These are phyloP conservation scores for Dreissena rostriformis DNA, from an alignment of 1,140 invertebrate genomes.

Conservation along the genomic window DNA sequence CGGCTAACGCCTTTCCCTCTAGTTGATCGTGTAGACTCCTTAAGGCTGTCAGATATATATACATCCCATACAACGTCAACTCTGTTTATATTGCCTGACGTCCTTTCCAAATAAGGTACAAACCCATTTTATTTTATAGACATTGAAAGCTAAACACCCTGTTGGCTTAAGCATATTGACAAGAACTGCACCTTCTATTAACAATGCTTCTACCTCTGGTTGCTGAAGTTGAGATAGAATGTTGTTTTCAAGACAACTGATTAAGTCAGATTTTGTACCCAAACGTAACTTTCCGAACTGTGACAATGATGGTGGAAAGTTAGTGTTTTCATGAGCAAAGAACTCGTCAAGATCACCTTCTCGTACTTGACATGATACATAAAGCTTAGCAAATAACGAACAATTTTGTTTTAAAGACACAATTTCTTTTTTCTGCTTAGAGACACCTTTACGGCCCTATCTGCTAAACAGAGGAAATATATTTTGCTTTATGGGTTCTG, in stretches of 20 bases:
- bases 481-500: background rate
- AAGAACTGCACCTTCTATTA: background rate
- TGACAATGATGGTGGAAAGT: constrained; percentile 32
- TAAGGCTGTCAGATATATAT: constrained; percentile 37
- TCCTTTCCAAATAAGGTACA: constrained; percentile 1
- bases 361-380: constrained; percentile 45
- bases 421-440: background rate
- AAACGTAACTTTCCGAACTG: background rate
- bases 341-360: constrained; percentile 56
- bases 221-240: background rate
- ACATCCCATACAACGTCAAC: constrained; percentile 52
- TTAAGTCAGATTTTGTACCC: background rate
- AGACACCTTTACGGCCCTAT: background rate
- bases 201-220: background rate
- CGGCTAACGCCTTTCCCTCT: background rate
- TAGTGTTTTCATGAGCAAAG: constrained; percentile 53
- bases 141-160: background rate
- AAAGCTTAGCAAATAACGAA: constrained; percentile 47
- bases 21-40: constrained; percentile 1
- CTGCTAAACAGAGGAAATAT: background rate
- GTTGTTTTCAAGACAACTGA: background rate
- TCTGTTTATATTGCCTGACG: constrained; percentile 1
- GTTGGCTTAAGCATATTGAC: constrained; percentile 13
- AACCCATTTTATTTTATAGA: constrained; percentile 9
- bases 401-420: constrained; percentile 16